Conservation (phyloP, 35 echinoderm and acorn worm genomes). For the Ophioderma brevispina region DNA sequence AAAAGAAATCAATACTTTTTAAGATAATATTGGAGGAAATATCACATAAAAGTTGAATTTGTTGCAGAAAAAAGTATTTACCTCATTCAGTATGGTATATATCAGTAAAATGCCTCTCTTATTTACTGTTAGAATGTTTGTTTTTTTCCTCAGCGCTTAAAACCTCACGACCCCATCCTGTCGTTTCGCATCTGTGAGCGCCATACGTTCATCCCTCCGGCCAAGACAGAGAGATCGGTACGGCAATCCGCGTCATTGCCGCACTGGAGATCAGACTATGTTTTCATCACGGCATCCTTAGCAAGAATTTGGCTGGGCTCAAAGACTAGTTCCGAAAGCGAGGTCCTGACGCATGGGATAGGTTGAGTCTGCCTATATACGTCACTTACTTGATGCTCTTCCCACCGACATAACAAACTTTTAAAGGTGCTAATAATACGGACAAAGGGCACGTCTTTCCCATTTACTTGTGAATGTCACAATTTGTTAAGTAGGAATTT, state of each 20-base stretch:
- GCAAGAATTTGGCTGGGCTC: constrained; percentile 88
- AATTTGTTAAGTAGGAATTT: no score
- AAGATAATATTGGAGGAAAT: no score
- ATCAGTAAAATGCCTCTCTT: no score
- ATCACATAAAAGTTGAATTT: no score
- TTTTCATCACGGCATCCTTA: constrained; percentile 84
- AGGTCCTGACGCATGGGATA: constrained; percentile 84
- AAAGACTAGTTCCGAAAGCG: constrained; percentile 90
- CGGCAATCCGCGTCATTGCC: constrained; percentile 85
- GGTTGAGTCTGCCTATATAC: constrained; percentile 74
- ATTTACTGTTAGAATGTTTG: no score
- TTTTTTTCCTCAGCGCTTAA: constrained; percentile 72
- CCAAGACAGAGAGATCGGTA: constrained; percentile 95
- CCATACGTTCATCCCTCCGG: constrained; percentile 92
- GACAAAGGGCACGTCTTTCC: no score
- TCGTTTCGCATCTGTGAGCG: constrained; percentile 98
- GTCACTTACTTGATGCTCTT: constrained; percentile 88
- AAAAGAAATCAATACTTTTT: no score
- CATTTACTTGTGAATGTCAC: no score
- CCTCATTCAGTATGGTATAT: no score
- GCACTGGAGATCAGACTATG: constrained; percentile 66
- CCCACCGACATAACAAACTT: constrained; percentile 93
- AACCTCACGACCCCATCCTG: constrained; percentile 83
- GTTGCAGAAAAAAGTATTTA: no score
- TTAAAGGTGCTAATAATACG: no score